Evolutionary conservation across 2,888 invertebrate genomes (phyloP), one percentile per base, ranked within the genome.

Genomic region (Standfussiana lucernea): DNA sequence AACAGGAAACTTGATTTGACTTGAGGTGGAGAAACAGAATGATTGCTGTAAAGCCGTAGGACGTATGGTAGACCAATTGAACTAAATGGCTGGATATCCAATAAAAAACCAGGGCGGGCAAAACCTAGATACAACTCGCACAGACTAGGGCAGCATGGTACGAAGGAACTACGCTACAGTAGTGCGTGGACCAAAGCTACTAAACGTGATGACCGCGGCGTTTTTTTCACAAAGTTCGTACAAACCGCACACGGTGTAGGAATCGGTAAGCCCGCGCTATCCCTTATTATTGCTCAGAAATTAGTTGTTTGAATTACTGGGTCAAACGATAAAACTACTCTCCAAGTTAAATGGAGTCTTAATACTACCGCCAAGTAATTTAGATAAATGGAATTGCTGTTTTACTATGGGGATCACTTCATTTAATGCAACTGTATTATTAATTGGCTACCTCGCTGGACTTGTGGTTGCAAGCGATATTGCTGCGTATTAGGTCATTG

Each of bases 221-320:
- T 71, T 64, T 79, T 35, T 47, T 67, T 15, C 59, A 32, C 24
- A 15, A 1, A 70, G 56, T 85, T 75, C 67, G 72, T 42, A 18
- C 10, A 78, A 76, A 69, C 45, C 13, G 24, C 56, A 66, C 35
- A 18, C n/a, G 21, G n/a, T 79, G 62, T 72, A 59, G 32, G 50
- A 76, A 79, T 80, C 62, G 24, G 53, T 68, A 56, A 61, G 24
- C 8, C 56, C 40, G 28, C 50, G 24, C 80, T 75, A 76, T 78
- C 59, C 64, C 74, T 65, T 75, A 69, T 79, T 84, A 83, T 81
- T 81, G 84, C 77, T 45, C 69, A 68, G 82, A 86, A 90, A 91
- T 92, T 88, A 89, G 87, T 85, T 83, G 82, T 80, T 80, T 74
- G 73, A 88, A 85, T 88, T 86, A 89, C 82, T 90, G 73, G 89